Base-by-base conservation (phyloP, 2,797 vertebrate species). In the Sarcophilus harrisii region DNA sequence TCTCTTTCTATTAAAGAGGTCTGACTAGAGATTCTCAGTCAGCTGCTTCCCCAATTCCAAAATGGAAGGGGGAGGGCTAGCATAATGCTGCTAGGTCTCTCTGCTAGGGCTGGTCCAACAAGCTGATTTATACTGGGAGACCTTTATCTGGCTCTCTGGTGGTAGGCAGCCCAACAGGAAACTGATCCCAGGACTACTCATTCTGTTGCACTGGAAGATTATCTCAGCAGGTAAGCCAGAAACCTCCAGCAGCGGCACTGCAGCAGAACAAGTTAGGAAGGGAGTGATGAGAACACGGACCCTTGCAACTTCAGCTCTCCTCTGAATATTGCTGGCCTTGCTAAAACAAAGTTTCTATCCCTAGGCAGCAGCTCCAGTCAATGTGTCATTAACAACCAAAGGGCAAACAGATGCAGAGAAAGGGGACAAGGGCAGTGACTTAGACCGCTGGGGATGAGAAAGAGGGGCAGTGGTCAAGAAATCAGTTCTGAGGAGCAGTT, bases 1-100 rank as follows among this genome's bases (percentile, higher is more conserved):
- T 87, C 91, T 66, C 91, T 58, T 96, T 92, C 90, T 92, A 94
- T 97, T 96, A 94, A 90, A 95, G 81, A 97, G 93, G 91, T 95
- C 94, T 92, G 96, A 94, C 94, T 96, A 95, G 94, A 66, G 4
- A 57, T 90, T 94, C 52, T 91, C 55, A 91, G 81, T 87, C 93
- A 90, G 32, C 58, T 94, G 94, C 93, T 93, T 95, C 93, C 94
- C 97, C 94, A 94, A 93, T 95, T 96, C 95, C 90, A 92, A 55
- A 1, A 1, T 52, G 81, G 92, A 95, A 96, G 91, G 92, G 92
- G 92, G 97, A 96, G 96, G 28, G 21, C 13, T 95, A 92, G 57
- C 58, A 95, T 13, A 95, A 52, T 45, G 59, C 58, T 90, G n/a
- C 96, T 87, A 32, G 93, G 90, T 93, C 94, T 93, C 87, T 66